phyloP scores from a whole-genome alignment of 1,140 invertebrate genomes.

The Drosophila erecta region DNA sequence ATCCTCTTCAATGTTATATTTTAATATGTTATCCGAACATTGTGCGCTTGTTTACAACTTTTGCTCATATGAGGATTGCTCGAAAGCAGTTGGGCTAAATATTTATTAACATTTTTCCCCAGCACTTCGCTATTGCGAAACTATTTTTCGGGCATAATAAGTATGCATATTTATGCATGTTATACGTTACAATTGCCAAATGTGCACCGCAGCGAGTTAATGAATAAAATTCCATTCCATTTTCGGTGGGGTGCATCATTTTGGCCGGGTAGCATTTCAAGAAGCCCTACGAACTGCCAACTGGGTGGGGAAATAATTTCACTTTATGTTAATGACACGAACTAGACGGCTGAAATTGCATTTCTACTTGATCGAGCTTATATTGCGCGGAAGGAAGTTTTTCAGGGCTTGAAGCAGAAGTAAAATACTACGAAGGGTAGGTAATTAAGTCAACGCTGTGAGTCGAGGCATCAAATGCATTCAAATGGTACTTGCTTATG shows the following conservation, averaged over 20 bases:
- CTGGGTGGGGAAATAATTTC: constrained; percentile 4
- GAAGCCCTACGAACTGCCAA: constrained; percentile 27
- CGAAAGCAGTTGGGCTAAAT: constrained; percentile 58
- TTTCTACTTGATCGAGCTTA: constrained; percentile 20
- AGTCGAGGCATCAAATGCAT: too few relatives aligned
- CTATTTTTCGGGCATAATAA: constrained; percentile 38
- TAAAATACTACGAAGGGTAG: too few relatives aligned
- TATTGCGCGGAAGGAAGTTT: constrained; percentile 8
- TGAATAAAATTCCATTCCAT: constrained; percentile 44
- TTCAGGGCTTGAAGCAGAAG: not conserved
- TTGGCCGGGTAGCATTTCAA: constrained; percentile 9
- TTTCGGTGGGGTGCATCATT: constrained; percentile 20
- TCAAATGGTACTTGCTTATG: too few relatives aligned
- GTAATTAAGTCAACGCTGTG: too few relatives aligned
- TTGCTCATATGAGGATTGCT: constrained; percentile 67
- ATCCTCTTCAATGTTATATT: constrained; percentile 41
- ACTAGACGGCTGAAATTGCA: constrained; percentile 39
- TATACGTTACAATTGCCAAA: constrained; percentile 31
- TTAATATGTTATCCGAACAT: constrained; percentile 64
- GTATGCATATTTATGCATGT: constrained; percentile 45
- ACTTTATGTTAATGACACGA: constrained; percentile 28
- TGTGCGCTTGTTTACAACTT: constrained; percentile 64
- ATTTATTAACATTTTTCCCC: constrained; percentile 68
- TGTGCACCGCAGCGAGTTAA: constrained; percentile 29
- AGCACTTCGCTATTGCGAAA: constrained; percentile 10